phyloP scores from a whole-genome alignment of 2,888 invertebrate species.

The Biston betularia region DNA sequence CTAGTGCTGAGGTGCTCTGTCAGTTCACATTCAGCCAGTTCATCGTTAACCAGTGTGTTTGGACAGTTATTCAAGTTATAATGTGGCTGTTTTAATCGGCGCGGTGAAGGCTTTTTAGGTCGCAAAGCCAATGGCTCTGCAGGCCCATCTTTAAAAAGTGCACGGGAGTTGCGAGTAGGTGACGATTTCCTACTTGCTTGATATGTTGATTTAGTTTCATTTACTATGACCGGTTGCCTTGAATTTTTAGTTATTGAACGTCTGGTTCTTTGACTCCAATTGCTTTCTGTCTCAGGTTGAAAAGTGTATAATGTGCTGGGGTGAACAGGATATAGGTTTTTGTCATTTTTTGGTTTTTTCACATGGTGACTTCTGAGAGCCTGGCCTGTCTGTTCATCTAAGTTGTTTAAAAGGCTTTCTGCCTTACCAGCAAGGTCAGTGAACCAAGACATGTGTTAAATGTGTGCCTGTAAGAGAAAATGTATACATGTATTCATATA shows the following conservation, averaged over 20 bases:
- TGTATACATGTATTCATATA: too few species aligned
- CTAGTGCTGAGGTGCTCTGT: slow-evolving; percentile 56
- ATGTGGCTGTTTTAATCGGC: slow-evolving; percentile 49
- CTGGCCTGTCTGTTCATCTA: slow-evolving; percentile 91
- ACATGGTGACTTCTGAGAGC: slow-evolving; percentile 81
- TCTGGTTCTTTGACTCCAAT: slow-evolving; percentile 54
- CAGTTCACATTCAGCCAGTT: slow-evolving; percentile 47
- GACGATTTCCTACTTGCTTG: slow-evolving; percentile 53
- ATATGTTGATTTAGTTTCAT: slow-evolving; percentile 56
- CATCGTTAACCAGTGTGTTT: slow-evolving; percentile 63
- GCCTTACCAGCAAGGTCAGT: slow-evolving; percentile 91
- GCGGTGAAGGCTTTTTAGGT: slow-evolving; percentile 51
- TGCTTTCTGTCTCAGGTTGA: slow-evolving; percentile 45
- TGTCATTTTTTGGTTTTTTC: slow-evolving; percentile 57
- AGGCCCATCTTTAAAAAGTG: slow-evolving; percentile 49
- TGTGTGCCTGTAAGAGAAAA: slow-evolving; percentile 49
- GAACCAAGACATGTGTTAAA: slow-evolving; percentile 89
- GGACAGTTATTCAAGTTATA: slow-evolving; percentile 64
- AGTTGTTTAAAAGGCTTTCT: slow-evolving; percentile 90
- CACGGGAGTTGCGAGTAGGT: slow-evolving; percentile 49
- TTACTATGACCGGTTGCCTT: slow-evolving; percentile 54
- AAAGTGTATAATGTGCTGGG: slow-evolving; percentile 14
- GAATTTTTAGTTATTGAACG: slow-evolving; percentile 49
- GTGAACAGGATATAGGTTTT: slow-evolving; percentile 46
- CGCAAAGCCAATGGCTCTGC: slow-evolving; percentile 43